A percentile compares a stretch with the other conserved stretches of the same genome.
Evolutionary conservation across 2,888 invertebrate species (phyloP).

Genomic region (Trichogramma evanescens): DNA sequence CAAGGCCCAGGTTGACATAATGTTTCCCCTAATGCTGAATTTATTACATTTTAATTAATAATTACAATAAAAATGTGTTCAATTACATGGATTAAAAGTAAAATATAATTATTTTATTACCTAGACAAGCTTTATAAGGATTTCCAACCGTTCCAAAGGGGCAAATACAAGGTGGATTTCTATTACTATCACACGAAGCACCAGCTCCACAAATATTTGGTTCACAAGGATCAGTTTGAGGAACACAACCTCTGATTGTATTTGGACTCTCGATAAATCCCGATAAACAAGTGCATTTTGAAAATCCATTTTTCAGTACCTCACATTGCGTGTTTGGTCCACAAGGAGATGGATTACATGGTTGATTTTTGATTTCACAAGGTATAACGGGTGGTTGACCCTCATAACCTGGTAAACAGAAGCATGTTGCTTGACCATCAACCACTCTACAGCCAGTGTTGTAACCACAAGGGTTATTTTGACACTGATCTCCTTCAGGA

Average conservation of each 20-base stretch:
- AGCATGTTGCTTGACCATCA: constrained; percentile 70
- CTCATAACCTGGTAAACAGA: constrained; percentile 81
- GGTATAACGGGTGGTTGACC: constrained; percentile 71
- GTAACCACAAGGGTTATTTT: constrained; percentile 75
- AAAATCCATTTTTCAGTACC: constrained; percentile 68
- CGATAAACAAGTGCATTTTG: constrained; percentile 78
- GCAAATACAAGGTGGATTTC: constrained; percentile 77
- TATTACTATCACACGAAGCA: constrained; percentile 72
- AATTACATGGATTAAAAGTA: neutral
- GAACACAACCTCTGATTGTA: constrained; percentile 77
- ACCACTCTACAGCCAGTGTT: constrained; percentile 77
- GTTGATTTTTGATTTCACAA: constrained; percentile 67
- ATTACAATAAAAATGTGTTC: neutral
- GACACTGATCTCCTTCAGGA: constrained; percentile 79
- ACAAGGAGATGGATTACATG: constrained; percentile 79
- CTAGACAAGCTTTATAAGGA: constrained; percentile 69
- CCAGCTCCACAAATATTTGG: constrained; percentile 74
- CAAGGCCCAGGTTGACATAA: constrained; percentile 78
- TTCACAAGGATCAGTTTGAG: constrained; percentile 72
- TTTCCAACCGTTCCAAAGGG: constrained; percentile 76
- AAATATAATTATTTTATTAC: constrained; percentile 27
- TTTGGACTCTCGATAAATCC: constrained; percentile 82
- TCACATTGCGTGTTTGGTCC: constrained; percentile 84
- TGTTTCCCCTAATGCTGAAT: constrained; percentile 34
- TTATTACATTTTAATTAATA: neutral